Evolutionary conservation across 2,888 invertebrate genomes (phyloP).

Genomic region (Ichneumon xanthorius): DNA sequence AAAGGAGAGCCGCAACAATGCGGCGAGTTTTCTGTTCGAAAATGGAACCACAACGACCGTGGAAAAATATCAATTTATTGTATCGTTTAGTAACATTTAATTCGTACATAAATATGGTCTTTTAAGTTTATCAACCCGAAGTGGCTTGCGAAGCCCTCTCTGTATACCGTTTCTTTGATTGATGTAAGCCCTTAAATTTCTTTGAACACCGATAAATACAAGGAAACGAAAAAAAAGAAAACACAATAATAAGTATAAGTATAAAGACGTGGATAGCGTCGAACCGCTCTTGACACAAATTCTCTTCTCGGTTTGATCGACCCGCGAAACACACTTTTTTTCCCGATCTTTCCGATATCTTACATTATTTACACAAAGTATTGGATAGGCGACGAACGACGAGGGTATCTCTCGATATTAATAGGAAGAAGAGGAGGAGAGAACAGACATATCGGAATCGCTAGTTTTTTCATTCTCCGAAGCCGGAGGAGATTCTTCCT

Average conservation of each 20-base stretch:
- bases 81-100: neutral
- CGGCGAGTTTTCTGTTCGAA: neutral
- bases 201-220: neutral
- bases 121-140: neutral
- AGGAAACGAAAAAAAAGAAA: neutral
- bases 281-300: neutral
- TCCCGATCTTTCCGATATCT: neutral
- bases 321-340: neutral
- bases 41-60: neutral
- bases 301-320: neutral
- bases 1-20: neutral
- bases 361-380: conserved; percentile 17
- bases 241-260: neutral
- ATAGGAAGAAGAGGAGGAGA: neutral
- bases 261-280: neutral
- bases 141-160: neutral
- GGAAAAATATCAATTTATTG: conserved; percentile 12
- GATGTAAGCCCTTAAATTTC: neutral
- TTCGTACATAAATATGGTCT: neutral
- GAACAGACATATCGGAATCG: neutral
- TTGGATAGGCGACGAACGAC: neutral
- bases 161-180: neutral
- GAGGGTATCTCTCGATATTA: neutral
- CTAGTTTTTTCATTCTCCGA: neutral
- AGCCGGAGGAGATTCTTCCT: neutral